A percentile compares a stretch with the other conserved stretches of the same genome.
These are phyloP conservation scores for Arbacia lixula DNA, from an alignment of 53 echinoderm and acorn worm species.

Conservation along the genomic window DNA sequence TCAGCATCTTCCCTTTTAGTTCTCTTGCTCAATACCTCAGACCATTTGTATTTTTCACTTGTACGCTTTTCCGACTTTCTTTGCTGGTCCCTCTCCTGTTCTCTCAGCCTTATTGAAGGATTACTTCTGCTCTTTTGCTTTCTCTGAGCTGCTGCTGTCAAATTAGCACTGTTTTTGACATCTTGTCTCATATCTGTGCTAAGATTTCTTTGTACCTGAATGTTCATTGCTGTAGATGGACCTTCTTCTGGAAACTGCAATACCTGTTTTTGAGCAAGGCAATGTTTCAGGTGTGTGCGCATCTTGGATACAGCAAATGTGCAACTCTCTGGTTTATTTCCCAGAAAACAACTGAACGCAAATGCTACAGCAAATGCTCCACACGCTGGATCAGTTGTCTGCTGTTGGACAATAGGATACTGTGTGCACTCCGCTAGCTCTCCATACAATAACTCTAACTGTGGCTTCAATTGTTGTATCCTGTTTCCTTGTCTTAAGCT, in stretches of 20 bases:
- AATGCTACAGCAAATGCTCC: slow-evolving; percentile 25
- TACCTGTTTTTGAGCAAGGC: slow-evolving; percentile 26
- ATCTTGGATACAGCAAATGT: slow-evolving; percentile 18
- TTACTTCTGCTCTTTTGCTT: slow-evolving; percentile 21
- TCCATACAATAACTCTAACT: slow-evolving; percentile 24
- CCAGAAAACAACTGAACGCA: slow-evolving; percentile 16
- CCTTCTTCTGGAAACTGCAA: slow-evolving; percentile 14
- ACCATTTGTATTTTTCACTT: too few species aligned
- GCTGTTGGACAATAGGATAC: slow-evolving; percentile 20
- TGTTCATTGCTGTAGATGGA: slow-evolving; percentile 4
- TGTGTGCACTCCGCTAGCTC: slow-evolving; percentile 4
- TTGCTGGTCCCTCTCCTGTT: too few species aligned
- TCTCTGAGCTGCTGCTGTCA: slow-evolving; percentile 36
- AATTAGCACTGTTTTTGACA: slow-evolving; percentile 13
- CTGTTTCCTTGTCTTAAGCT: slow-evolving; percentile 16
- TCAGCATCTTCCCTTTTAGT: too few species aligned
- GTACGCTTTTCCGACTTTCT: neutral
- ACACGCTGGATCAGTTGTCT: slow-evolving; percentile 25
- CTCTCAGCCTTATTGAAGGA: neutral
- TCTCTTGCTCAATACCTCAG: too few species aligned
- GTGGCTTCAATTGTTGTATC: slow-evolving; percentile 17
- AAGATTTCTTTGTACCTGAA: neutral
- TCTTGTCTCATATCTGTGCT: slow-evolving; percentile 9
- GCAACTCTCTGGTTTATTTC: slow-evolving; percentile 4
- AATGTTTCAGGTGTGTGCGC: slow-evolving; percentile 6